Conservation (phyloP, 2,888 invertebrate species). For the Xestoiulus laeticollis region DNA sequence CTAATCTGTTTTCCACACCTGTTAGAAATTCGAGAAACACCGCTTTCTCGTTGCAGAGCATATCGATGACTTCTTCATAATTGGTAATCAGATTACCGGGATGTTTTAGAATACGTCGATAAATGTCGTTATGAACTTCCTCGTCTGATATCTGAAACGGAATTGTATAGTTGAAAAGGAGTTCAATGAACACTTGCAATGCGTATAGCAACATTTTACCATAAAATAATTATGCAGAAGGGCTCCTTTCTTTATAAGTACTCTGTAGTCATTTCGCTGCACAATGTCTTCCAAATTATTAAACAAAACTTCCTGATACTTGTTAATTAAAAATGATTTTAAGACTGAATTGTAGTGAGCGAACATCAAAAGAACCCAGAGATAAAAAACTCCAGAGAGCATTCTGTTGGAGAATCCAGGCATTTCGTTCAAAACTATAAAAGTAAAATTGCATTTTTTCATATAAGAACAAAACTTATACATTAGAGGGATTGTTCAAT, state of each 20-base stretch:
- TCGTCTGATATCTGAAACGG: background rate
- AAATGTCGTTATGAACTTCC: background rate
- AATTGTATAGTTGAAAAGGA: background rate
- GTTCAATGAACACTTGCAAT: background rate
- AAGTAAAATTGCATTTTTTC: no score
- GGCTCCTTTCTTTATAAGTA: background rate
- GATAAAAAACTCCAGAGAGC: background rate
- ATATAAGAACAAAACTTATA: no score
- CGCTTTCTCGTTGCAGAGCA: background rate
- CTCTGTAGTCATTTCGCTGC: background rate
- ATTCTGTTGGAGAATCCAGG: background rate
- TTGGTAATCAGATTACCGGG: background rate
- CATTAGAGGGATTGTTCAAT: no score
- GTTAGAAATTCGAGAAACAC: background rate
- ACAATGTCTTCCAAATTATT: background rate
- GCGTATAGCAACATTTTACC: background rate
- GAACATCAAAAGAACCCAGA: background rate
- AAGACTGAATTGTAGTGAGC: slow-evolving; percentile 1
- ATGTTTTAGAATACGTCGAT: background rate
- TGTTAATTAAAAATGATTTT: background rate
- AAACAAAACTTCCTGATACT: background rate
- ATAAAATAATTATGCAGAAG: background rate
- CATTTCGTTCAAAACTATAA: background rate
- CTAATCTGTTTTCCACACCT: background rate
- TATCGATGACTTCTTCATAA: background rate